Evolutionary conservation across 2,797 vertebrate genomes (phyloP).

Genomic region (Cyprinella venusta): DNA sequence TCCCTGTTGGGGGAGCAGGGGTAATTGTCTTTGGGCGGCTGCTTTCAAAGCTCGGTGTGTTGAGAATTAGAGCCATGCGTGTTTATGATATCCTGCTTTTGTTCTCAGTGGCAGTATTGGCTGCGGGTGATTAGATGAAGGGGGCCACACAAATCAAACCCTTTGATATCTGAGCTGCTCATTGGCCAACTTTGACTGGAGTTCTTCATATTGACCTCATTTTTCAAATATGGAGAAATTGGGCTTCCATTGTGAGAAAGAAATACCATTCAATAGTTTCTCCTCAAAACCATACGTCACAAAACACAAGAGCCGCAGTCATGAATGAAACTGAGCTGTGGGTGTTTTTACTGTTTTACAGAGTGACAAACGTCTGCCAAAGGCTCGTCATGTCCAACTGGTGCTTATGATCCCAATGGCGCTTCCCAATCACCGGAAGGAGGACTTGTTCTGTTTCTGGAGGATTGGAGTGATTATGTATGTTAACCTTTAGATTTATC

Average conservation of each 20-base stretch:
- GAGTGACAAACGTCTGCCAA: constrained; percentile 2
- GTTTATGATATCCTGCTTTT: constrained; percentile 58
- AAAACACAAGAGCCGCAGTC: background rate
- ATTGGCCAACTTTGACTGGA: constrained; percentile 5
- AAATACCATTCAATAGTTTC: constrained; percentile 32
- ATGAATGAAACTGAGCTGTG: constrained; percentile 21
- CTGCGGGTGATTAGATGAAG: constrained; percentile 37
- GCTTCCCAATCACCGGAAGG: background rate
- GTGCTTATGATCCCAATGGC: background rate
- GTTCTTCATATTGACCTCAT: background rate
- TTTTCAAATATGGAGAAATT: background rate
- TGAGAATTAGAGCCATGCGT: constrained; percentile 47
- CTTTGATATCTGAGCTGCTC: constrained; percentile 55
- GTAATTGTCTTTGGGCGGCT: constrained; percentile 29
- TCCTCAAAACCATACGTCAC: background rate
- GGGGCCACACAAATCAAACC: constrained; percentile 24
- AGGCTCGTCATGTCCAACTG: background rate
- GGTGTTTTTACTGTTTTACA: constrained; percentile 7
- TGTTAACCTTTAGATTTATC: background rate
- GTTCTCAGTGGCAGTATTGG: constrained; percentile 38
- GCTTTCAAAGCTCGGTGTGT: constrained; percentile 50
- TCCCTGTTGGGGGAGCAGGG: constrained; percentile 26
- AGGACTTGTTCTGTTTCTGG: background rate
- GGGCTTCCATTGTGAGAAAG: constrained; percentile 27
- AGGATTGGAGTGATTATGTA: background rate